These are phyloP conservation scores for Larimichthys crocea DNA, from an alignment of 2,113 vertebrate species.

Conservation along the genomic window DNA sequence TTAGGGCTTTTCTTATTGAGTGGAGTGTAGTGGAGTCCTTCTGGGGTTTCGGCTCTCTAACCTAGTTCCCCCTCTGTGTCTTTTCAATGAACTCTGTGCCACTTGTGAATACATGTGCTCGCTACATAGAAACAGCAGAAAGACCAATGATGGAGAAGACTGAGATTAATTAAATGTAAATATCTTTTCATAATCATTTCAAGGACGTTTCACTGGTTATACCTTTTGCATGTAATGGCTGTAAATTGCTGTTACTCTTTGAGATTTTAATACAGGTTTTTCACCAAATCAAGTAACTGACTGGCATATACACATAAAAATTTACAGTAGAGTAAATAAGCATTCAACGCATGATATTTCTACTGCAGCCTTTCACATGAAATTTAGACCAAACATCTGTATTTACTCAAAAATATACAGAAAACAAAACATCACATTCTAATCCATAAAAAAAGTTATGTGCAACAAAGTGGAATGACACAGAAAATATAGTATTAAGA, in stretches of 20 bases:
- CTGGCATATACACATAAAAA: neutral
- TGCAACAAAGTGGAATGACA: no score
- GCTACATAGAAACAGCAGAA: constrained; percentile 80
- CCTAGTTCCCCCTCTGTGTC: constrained; percentile 85
- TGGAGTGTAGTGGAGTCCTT: constrained; percentile 84
- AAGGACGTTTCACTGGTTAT: constrained; percentile 3
- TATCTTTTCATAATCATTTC: constrained; percentile 42
- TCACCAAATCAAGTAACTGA: neutral
- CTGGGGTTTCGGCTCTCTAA: constrained; percentile 86
- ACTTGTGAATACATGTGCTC: constrained; percentile 64
- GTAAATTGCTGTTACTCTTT: neutral
- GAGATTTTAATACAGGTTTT: neutral
- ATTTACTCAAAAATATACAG: no score
- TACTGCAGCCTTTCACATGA: no score
- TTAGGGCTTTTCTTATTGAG: constrained; percentile 86
- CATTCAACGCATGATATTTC: no score
- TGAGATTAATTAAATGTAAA: constrained; percentile 56
- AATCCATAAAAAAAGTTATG: no score
- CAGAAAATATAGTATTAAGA: no score
- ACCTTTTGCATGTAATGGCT: neutral
- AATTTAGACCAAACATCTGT: no score
- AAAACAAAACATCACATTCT: no score
- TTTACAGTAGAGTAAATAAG: neutral
- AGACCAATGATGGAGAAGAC: constrained; percentile 21
- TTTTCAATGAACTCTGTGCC: constrained; percentile 83